phyloP scores from a whole-genome alignment of 2,888 invertebrate species.

The Apocheima hispidaria region DNA sequence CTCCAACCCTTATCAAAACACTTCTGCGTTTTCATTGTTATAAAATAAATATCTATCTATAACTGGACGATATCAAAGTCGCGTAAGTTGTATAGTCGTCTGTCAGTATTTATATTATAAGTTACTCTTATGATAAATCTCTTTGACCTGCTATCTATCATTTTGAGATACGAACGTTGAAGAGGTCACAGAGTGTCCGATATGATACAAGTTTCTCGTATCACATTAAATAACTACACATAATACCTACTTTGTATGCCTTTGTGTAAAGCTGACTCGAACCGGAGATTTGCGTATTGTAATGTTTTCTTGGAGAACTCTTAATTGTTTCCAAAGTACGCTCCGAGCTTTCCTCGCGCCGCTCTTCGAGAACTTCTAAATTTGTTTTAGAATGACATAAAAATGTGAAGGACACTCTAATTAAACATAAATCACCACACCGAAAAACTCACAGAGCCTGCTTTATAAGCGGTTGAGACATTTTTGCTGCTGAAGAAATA shows the following conservation, averaged over 20 bases:
- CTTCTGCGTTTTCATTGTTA: conserved; percentile 6
- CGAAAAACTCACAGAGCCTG: conserved; percentile 65
- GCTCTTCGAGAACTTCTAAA: conserved; percentile 60
- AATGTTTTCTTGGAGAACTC: conserved; percentile 53
- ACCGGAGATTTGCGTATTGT: conserved; percentile 48
- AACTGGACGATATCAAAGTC: conserved; percentile 1
- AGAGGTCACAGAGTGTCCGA: conserved; percentile 60
- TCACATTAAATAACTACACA: conserved; percentile 46
- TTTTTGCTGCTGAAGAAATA: conserved; percentile 76
- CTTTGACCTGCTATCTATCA: conserved; percentile 55
- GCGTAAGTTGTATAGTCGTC: no score
- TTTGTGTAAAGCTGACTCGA: conserved; percentile 43
- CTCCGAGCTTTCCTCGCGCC: conserved; percentile 50
- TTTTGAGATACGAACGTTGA: conserved; percentile 53
- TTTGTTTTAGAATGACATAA: conserved; percentile 64
- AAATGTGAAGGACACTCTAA: conserved; percentile 74
- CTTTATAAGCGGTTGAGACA: conserved; percentile 67
- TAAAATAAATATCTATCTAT: conserved; percentile 1
- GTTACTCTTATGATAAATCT: conserved; percentile 56
- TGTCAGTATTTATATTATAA: neutral
- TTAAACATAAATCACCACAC: conserved; percentile 79
- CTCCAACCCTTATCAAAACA: conserved; percentile 26
- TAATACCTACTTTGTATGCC: conserved; percentile 47
- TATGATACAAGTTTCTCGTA: conserved; percentile 57
- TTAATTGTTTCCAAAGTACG: conserved; percentile 62